Base-by-base conservation (phyloP, 2,888 invertebrate genomes). In the Heliconius ethilla region DNA sequence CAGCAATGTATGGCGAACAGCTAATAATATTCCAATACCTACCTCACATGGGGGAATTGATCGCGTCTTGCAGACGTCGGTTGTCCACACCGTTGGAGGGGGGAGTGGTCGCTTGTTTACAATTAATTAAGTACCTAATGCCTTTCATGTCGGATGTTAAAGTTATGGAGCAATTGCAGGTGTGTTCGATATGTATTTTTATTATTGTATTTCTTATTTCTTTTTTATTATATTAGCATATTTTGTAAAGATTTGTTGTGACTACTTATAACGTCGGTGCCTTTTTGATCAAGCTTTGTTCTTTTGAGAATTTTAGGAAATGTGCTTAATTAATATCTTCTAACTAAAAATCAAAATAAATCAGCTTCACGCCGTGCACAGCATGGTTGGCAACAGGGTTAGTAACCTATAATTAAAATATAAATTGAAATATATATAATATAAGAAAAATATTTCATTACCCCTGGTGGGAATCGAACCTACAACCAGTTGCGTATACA, bases 1-100 rank as follows among this genome's bases (percentile, higher is more conserved):
- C 87, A 96, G 97, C 96, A 65, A 94, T 98, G 85, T 98, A 98
- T 89, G 98, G 98, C 37, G 98, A 98, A 86, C 97, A 98, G 86
- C 95, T 98, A 80, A 97, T 98, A 85, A 95, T 98, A 82, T 94
- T 97, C 83, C 99, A 99, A 90, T 99, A 98, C 91, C 94, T 99
- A 81, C 98, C 98, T 0, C 98, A 98, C 87, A 97, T 98, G 93
- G 96, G 97, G 51, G 98, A 98, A 87, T 89, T 98, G 80, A 96
- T 98, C 72, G 96, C 97, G 2, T 95, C 97, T 25, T 98, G 98
- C 83, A 96, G 97, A 80, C 96, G 97, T 80, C 96, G 97, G 81
- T 92, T 99, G 82, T 98, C 98, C 0, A 92, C 96, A 5, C 97
- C 97, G 86, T 94, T 98, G 73, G 99, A 99, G 94, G 98, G 98